Evolutionary conservation across 2,888 invertebrate species (phyloP), one percentile per base, ranked within the genome.

Genomic region (Azorinus chamasolen): DNA sequence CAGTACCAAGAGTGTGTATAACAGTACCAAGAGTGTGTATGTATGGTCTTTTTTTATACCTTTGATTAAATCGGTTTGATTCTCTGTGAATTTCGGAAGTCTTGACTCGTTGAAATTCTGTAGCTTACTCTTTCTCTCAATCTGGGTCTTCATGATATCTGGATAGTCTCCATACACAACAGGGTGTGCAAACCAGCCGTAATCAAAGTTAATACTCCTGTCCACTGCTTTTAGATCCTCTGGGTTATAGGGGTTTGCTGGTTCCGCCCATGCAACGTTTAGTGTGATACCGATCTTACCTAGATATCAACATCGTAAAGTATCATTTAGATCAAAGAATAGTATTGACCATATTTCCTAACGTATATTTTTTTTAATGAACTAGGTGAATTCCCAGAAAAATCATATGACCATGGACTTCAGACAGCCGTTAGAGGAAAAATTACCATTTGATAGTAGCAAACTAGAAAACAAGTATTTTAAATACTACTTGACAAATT

Each of bases 81-180:
- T 57, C 0, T 62, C 51, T 16, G 79, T 73, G 37, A 83, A 83
- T 20, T 57, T 57, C 0, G 84, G 79, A 0, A 85, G 59, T 32
- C 83, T 55, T 20, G 74, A 76, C 32, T 59, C 25, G 1, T 41
- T 51, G 2, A 72, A 53, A 1, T 71, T 70, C 25, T 83, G 77
- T 18, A 45, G 59, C 10, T 12, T 45, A 37, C 79, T 76, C 25
- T 72, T 76, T 55, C 64, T 61, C n/a, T 27, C 64, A 25, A 83
- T 74, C 50, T 71, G 63, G 22, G 45, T 27, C 22, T 68, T 79
- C 86, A 85, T 84, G 3, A 83, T 57, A 1, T 81, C 71, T 25
- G 83, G 83, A 43, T 86, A 96, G 92, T 96, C 95, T 8, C 90
- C 90, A 59, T 79, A 70, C 3, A 82, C 84, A 5, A 91, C 85